These are phyloP conservation scores for Tiliqua scincoides DNA, from an alignment of 2,113 vertebrate genomes.

Conservation along the genomic window DNA sequence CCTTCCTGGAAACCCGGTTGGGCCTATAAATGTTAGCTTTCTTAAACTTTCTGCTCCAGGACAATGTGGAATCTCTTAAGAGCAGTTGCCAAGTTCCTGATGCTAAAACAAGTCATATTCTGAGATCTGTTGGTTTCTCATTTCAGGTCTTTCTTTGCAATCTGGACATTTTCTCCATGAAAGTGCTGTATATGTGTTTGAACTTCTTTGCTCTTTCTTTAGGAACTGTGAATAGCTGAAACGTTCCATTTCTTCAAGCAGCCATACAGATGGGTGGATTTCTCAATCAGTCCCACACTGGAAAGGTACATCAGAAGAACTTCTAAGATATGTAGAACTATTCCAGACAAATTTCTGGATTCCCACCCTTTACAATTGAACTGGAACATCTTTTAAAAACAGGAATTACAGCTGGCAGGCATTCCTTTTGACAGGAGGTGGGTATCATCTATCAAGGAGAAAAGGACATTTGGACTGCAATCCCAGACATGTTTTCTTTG, in stretches of 20 bases:
- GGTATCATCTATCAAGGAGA: not conserved
- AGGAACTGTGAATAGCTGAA: not conserved
- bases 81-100: not conserved
- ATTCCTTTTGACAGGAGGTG: no score
- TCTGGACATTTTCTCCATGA: not conserved
- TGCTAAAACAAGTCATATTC: not conserved
- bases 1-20: not conserved
- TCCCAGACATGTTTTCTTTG: no score
- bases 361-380: not conserved
- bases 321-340: not conserved
- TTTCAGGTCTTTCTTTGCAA: not conserved
- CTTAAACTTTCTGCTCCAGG: not conserved
- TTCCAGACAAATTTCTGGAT: not conserved
- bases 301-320: not conserved
- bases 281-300: not conserved
- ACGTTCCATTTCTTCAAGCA: not conserved
- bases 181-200: not conserved
- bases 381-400: not conserved
- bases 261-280: not conserved
- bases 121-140: not conserved
- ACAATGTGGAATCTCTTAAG: not conserved
- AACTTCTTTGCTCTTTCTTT: no score
- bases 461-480: not conserved
- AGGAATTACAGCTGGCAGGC: no score
- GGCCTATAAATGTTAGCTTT: not conserved